Conservation (phyloP, 2,888 invertebrate genomes). For the Holacanthella duospinosa region DNA sequence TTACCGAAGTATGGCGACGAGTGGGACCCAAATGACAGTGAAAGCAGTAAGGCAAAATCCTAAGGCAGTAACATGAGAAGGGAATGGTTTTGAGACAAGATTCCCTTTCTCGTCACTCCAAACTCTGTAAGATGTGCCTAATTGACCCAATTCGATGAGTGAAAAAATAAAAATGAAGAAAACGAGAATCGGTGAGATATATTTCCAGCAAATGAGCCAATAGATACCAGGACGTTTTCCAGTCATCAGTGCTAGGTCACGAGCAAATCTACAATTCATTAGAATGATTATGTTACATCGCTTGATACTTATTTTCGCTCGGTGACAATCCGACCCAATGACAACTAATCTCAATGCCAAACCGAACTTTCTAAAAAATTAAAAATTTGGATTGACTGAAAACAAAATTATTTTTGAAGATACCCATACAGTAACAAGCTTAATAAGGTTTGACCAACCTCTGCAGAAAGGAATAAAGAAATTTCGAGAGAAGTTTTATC, state of each 20-base stretch:
- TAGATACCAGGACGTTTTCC: slow-evolving; percentile 18
- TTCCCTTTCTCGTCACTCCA: neutral
- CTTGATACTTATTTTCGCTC: too few relatives aligned
- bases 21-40: slow-evolving; percentile 12
- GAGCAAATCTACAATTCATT: slow-evolving; percentile 15
- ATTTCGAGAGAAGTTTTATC: too few relatives aligned
- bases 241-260: slow-evolving; percentile 24
- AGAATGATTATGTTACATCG: neutral
- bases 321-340: too few relatives aligned
- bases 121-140: slow-evolving; percentile 9
- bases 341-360: too few relatives aligned
- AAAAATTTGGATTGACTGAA: too few relatives aligned
- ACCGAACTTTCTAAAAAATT: too few relatives aligned
- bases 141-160: neutral
- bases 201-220: slow-evolving; percentile 23
- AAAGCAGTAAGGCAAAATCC: slow-evolving; percentile 15
- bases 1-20: slow-evolving; percentile 14
- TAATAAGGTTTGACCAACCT: too few relatives aligned
- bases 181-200: slow-evolving; percentile 18
- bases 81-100: slow-evolving; percentile 2
- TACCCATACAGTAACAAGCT: too few relatives aligned
- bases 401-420: too few relatives aligned
- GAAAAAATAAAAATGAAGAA: slow-evolving; percentile 9
- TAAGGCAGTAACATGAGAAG: slow-evolving; percentile 2
- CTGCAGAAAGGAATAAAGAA: too few relatives aligned